Conservation (phyloP, 2,797 vertebrate species). For the Bryconaethiops microstoma region DNA sequence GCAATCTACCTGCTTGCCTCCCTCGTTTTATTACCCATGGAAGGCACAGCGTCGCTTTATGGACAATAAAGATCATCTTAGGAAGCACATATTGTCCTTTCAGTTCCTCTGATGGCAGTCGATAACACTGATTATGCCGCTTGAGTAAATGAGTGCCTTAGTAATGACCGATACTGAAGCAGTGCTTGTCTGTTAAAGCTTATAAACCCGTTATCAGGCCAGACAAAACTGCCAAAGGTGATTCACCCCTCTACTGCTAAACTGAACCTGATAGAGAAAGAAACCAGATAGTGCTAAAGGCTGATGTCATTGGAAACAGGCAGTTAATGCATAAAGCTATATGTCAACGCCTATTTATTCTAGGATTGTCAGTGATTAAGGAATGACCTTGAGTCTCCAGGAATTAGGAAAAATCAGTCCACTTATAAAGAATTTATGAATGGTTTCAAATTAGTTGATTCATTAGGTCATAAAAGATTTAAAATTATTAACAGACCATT, state of each 20-base stretch:
- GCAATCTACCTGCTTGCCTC: conserved; percentile 33
- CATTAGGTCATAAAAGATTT: no score
- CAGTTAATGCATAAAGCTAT: not conserved
- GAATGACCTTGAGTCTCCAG: not conserved
- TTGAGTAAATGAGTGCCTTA: conserved; percentile 59
- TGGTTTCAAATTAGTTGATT: no score
- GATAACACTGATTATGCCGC: conserved; percentile 69
- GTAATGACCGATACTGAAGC: conserved; percentile 59
- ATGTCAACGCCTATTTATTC: not conserved
- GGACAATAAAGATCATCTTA: conserved; percentile 37
- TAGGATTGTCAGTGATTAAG: not conserved
- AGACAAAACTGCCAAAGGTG: conserved; percentile 56
- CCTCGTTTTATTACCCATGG: conserved; percentile 50
- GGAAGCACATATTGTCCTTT: conserved; percentile 53
- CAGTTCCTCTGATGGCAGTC: conserved; percentile 51
- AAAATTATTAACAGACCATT: no score
- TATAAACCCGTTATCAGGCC: conserved; percentile 67
- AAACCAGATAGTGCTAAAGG: conserved; percentile 29
- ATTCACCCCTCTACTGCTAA: conserved; percentile 41
- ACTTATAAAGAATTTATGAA: no score
- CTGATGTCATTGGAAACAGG: conserved; percentile 32
- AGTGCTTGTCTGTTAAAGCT: conserved; percentile 58
- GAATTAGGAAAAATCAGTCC: not conserved
- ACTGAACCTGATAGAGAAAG: conserved; percentile 46
- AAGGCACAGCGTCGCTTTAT: conserved; percentile 52